Evolutionary conservation across 2,113 vertebrate genomes (phyloP).

Genomic region (Leucosticte australis): DNA sequence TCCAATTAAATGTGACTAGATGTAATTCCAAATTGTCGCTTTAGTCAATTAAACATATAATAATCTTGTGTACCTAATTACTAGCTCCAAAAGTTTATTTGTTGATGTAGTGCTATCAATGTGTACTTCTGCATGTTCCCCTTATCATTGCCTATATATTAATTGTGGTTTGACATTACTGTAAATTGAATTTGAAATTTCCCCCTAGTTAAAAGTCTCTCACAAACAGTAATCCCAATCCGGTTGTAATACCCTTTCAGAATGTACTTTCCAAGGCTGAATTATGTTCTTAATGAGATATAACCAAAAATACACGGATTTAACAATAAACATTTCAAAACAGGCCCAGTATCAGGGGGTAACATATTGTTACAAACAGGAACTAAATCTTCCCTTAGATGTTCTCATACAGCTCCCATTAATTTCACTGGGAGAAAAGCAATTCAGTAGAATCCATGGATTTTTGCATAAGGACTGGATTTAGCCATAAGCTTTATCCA

Average conservation of each 20-base stretch:
- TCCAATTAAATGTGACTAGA: slow-evolving; percentile 83
- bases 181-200: slow-evolving; percentile 79
- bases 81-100: slow-evolving; percentile 79
- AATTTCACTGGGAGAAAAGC: slow-evolving; percentile 32
- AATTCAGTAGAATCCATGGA: slow-evolving; percentile 14
- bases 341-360: slow-evolving; percentile 29
- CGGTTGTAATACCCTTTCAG: slow-evolving; percentile 64
- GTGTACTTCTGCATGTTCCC: slow-evolving; percentile 60
- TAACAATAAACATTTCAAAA: slow-evolving; percentile 60
- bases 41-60: slow-evolving; percentile 84
- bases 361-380: slow-evolving; percentile 22
- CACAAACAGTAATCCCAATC: slow-evolving; percentile 63
- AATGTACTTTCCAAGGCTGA: slow-evolving; percentile 57
- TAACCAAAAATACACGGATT: slow-evolving; percentile 51
- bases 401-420: slow-evolving; percentile 12
- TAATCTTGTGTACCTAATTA: slow-evolving; percentile 81
- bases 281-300: slow-evolving; percentile 68
- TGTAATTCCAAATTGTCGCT: slow-evolving; percentile 82
- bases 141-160: slow-evolving; percentile 72
- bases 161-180: slow-evolving; percentile 76
- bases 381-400: slow-evolving; percentile 46
- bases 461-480: slow-evolving; percentile 19
- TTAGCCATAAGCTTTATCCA: slow-evolving; percentile 40
- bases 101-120: slow-evolving; percentile 73
- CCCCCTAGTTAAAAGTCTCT: slow-evolving; percentile 68